Evolutionary conservation across 2,113 vertebrate species (phyloP).

Genomic region (Pterophyllum scalare): DNA sequence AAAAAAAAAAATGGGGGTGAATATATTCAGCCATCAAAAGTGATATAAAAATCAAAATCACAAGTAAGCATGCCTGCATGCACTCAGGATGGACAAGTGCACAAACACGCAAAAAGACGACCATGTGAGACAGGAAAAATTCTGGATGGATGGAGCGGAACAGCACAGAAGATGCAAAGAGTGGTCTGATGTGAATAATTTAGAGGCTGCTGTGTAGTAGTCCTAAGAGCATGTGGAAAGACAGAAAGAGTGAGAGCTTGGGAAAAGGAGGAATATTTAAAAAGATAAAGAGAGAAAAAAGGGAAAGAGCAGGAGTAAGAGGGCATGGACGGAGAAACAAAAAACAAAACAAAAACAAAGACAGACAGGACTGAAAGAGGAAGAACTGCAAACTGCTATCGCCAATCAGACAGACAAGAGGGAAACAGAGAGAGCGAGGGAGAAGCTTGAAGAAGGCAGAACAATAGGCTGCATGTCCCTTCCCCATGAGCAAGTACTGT

Average conservation of each 20-base stretch:
- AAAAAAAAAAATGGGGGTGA: constrained; percentile 15
- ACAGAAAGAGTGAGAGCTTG: constrained; percentile 20
- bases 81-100: constrained; percentile 1
- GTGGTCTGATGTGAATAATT: constrained; percentile 77
- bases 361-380: constrained; percentile 21
- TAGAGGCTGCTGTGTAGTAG: constrained; percentile 68
- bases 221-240: constrained; percentile 59
- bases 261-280: constrained; percentile 12
- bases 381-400: constrained; percentile 42
- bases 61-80: not conserved
- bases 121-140: constrained; percentile 51
- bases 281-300: constrained; percentile 13
- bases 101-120: not conserved
- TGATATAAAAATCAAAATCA: constrained; percentile 50
- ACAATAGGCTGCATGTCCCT: constrained; percentile 59
- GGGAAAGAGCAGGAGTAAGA: not conserved
- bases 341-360: constrained; percentile 7
- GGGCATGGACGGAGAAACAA: constrained; percentile 6
- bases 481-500: constrained; percentile 54
- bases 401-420: constrained; percentile 33
- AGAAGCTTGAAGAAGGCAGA: constrained; percentile 34
- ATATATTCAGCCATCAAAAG: constrained; percentile 14
- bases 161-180: constrained; percentile 68
- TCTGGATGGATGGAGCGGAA: constrained; percentile 67
- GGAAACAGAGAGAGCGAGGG: not conserved